Percentiles rank a stretch among this genome's conserved stretches.
phyloP scores from a whole-genome alignment of 1,140 invertebrate species.

The Pectinophora gossypiella region DNA sequence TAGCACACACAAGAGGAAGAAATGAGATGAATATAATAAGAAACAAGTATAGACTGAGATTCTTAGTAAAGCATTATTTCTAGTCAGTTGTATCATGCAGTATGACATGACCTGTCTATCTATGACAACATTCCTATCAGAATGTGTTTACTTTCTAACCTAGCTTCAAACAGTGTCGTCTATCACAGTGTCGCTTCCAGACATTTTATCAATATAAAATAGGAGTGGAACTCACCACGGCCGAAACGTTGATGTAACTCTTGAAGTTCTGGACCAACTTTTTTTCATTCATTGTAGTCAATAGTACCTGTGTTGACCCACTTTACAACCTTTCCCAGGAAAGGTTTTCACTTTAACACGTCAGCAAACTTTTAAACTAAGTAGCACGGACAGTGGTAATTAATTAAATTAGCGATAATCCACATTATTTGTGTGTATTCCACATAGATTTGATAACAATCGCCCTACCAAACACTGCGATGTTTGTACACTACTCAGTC shows the following conservation, averaged over 20 bases:
- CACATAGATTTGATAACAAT: slow-evolving; percentile 61
- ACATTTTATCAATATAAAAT: slow-evolving; percentile 8
- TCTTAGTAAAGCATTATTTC: too few species aligned
- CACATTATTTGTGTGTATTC: slow-evolving; percentile 52
- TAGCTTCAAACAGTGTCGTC: too few species aligned
- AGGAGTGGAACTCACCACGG: slow-evolving; percentile 38
- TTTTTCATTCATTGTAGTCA: slow-evolving; percentile 68
- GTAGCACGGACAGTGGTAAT: slow-evolving; percentile 21
- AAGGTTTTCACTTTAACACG: slow-evolving; percentile 16
- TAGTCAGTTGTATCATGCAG: too few species aligned
- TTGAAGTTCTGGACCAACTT: slow-evolving; percentile 62
- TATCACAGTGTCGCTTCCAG: not conserved
- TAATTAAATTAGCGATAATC: slow-evolving; percentile 39
- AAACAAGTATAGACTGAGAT: too few species aligned
- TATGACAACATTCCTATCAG: too few species aligned
- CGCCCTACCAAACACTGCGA: slow-evolving; percentile 36
- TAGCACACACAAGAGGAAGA: too few species aligned
- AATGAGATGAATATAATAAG: too few species aligned
- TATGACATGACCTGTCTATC: too few species aligned
- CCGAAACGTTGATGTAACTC: slow-evolving; percentile 64
- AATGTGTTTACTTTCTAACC: too few species aligned
- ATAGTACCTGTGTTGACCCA: slow-evolving; percentile 47
- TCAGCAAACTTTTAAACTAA: slow-evolving; percentile 21
- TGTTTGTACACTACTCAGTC: not conserved
- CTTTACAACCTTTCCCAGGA: slow-evolving; percentile 29